Percentiles rank a stretch among this genome's conserved stretches.
These are phyloP conservation scores for Planococcus citri DNA, from an alignment of 1,140 invertebrate genomes.

Conservation along the genomic window DNA sequence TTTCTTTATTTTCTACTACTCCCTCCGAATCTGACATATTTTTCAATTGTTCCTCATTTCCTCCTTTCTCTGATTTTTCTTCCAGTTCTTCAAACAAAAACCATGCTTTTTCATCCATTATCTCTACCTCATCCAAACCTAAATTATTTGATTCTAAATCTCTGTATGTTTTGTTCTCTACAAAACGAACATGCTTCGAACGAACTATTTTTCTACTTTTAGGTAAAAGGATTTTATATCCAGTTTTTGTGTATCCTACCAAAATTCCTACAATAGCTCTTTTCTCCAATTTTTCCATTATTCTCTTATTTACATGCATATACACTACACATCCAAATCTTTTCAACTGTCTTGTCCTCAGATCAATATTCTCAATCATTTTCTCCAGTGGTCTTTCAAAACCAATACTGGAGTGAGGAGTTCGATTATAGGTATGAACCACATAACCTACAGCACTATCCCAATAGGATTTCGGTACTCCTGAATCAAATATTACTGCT, in stretches of 20 bases:
- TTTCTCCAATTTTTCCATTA: not conserved
- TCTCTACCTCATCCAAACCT: not conserved
- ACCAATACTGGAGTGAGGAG: not conserved
- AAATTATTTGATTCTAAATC: too few species aligned
- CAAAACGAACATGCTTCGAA: not conserved
- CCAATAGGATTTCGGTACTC: slow-evolving; percentile 33
- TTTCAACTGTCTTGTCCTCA: not conserved
- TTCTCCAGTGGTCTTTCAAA: not conserved
- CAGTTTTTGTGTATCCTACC: not conserved
- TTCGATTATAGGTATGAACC: not conserved
- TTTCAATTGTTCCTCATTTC: too few species aligned
- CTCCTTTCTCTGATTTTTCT: too few species aligned
- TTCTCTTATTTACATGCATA: not conserved
- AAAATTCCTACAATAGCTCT: not conserved
- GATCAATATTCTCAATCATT: not conserved
- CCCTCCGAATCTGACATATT: too few species aligned
- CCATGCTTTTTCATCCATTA: not conserved
- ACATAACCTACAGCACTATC: slow-evolving; percentile 31
- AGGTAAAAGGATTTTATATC: not conserved
- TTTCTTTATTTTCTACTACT: too few species aligned
- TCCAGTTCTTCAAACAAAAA: too few species aligned
- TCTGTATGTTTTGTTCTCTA: not conserved
- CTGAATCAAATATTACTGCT: slow-evolving; percentile 31
- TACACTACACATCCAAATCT: not conserved
- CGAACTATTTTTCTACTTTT: not conserved